A percentile compares a stretch with the other conserved stretches of the same genome.
phyloP scores from a whole-genome alignment of 2,888 invertebrate species.

The Agonopterix subpropinquella region DNA sequence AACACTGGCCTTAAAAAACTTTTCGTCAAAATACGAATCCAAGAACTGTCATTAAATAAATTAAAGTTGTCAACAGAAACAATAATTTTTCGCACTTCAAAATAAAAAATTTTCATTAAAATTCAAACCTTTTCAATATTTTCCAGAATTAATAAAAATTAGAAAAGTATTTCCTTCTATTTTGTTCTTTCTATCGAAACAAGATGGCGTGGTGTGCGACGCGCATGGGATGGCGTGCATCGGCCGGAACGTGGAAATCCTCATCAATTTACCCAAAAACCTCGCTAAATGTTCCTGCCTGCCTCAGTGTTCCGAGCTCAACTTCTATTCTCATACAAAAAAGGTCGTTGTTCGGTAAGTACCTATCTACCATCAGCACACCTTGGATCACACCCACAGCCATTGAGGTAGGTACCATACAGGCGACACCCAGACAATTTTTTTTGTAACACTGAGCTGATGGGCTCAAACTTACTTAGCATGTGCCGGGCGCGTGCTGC shows the following conservation, averaged over 20 bases:
- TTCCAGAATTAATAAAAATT: neutral
- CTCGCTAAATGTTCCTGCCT: constrained; percentile 67
- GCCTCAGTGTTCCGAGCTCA: constrained; percentile 68
- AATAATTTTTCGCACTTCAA: neutral
- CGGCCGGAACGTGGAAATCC: constrained; percentile 65
- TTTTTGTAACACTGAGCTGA: too few species aligned
- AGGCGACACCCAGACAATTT: too few species aligned
- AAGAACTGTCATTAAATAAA: neutral
- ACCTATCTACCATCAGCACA: constrained; percentile 26
- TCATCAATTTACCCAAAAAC: constrained; percentile 68
- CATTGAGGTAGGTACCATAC: too few species aligned
- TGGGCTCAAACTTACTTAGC: too few species aligned
- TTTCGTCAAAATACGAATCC: neutral
- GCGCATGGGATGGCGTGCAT: constrained; percentile 73
- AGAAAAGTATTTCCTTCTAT: neutral
- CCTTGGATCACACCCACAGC: too few species aligned
- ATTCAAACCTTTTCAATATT: neutral
- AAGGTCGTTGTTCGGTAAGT: constrained; percentile 66
- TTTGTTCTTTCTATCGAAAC: constrained; percentile 1
- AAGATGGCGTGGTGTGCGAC: constrained; percentile 70
- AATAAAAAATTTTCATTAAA: neutral
- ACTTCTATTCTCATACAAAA: constrained; percentile 68
- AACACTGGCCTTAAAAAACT: neutral
- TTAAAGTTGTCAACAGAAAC: neutral
- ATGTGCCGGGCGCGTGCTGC: too few species aligned